Base-by-base conservation (phyloP, 2,888 invertebrate species). In the Aleiodes leptofemur region DNA sequence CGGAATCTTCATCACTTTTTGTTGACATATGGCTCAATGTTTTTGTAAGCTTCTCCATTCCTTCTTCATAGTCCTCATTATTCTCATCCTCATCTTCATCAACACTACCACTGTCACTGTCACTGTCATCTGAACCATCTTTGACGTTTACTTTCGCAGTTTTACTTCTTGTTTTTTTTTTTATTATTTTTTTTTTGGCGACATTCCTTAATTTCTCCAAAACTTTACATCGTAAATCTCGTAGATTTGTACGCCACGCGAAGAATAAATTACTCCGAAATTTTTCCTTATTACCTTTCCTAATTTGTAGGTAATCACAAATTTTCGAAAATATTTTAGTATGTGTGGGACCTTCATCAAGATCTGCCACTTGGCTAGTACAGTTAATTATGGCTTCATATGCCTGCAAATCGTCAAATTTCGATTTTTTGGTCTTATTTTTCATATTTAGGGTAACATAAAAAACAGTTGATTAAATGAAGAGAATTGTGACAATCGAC, bases 261-360 rank as follows among this genome's bases (percentile, higher is more conserved):
- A 73, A 73, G 53, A 57, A 16, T 55, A 73, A 55, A 73, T 68
- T 73, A 3, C 31, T 6, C 4, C 68, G 68, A 14, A 73, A 73
- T 34, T 38, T 38, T 6, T 55, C 56, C 3, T 56, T 31, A 7
- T 9, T 23, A 13, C 14, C 7, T 34, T 72, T 61, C 8, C 72
- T 57, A 43, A 72, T 13, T 64, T 34, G 29, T 11, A 61, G 23
- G 16, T 59, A 53, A 0, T 72, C 13, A 48, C 61, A 72, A 51
- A 72, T 59, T 61, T 50, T 72, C 11, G 31, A 13, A 11, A 72
- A 29, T 43, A 72, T 50, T 34, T 50, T 48, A 14, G 23, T 14
- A 59, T 0, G 31, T 48, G 11, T 61, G 3, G 72, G 61, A 16
- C 59, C 72, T 34, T 61, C 43, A 8, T 29, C 13, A 13, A 72